Evolutionary conservation across 2,113 vertebrate species (phyloP).

Genomic region (Thryonomys swinderianus): DNA sequence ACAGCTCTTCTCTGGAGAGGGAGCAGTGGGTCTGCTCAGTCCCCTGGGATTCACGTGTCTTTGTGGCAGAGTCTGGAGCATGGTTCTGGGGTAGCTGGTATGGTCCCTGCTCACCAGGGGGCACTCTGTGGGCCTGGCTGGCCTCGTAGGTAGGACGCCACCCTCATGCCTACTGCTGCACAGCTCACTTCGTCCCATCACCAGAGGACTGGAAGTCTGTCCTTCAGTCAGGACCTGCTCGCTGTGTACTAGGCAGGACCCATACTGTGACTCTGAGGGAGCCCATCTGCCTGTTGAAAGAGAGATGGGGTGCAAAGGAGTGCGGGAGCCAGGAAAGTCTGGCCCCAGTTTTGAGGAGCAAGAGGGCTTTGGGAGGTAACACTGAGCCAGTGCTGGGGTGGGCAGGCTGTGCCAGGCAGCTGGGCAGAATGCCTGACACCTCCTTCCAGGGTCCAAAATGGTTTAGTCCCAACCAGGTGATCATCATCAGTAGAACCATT

Average conservation of each 20-base stretch:
- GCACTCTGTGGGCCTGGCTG: background rate
- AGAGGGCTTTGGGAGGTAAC: accelerated
- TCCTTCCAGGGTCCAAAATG: accelerated
- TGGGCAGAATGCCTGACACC: accelerated
- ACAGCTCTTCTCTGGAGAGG: background rate
- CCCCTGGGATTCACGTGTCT: background rate
- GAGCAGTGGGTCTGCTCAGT: accelerated
- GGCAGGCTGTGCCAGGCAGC: accelerated
- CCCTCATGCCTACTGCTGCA: too few species aligned
- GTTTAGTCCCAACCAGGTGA: too few species aligned
- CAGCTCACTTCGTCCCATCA: accelerated
- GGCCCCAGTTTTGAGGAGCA: background rate
- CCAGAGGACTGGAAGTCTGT: background rate
- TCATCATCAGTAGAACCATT: accelerated
- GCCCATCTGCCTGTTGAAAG: background rate
- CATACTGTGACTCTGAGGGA: background rate
- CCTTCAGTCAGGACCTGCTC: accelerated
- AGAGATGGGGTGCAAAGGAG: too few species aligned
- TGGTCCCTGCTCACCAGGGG: accelerated
- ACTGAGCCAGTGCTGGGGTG: background rate
- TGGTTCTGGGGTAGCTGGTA: background rate
- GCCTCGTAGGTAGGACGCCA: accelerated
- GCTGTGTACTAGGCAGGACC: background rate
- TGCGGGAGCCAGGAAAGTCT: background rate
- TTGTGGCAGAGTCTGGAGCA: background rate